These are phyloP conservation scores for Gila orcuttii DNA, from an alignment of 2,113 vertebrate genomes.

Conservation along the genomic window DNA sequence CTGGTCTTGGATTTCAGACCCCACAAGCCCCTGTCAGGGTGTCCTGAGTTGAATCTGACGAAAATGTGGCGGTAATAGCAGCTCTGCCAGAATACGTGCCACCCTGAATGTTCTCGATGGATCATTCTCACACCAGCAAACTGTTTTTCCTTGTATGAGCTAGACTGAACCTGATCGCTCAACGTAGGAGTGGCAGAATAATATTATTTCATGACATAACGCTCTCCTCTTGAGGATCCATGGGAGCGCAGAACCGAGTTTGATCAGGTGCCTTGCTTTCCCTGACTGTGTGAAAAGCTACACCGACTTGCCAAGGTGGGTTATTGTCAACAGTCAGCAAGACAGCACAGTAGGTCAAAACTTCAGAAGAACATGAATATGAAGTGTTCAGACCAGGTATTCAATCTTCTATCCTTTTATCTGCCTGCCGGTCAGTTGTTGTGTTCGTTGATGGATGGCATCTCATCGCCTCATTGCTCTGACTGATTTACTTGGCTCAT, in stretches of 20 bases:
- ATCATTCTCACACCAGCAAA: constrained; percentile 37
- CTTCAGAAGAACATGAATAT: constrained; percentile 23
- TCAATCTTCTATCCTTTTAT: constrained; percentile 28
- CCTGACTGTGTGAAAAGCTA: constrained; percentile 37
- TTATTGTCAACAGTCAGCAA: constrained; percentile 31
- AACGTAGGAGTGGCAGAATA: constrained; percentile 49
- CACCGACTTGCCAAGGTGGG: constrained; percentile 32
- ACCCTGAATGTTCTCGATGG: not conserved
- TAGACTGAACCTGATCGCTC: constrained; percentile 37
- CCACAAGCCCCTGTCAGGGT: constrained; percentile 29
- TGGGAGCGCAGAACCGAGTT: constrained; percentile 31
- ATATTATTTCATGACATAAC: constrained; percentile 57
- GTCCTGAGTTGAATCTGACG: constrained; percentile 12
- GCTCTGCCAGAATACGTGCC: constrained; percentile 30
- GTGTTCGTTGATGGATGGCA: constrained; percentile 16
- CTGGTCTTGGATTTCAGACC: constrained; percentile 35
- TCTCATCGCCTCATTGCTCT: constrained; percentile 47
- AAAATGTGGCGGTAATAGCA: constrained; percentile 33
- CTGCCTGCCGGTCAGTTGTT: constrained; percentile 10
- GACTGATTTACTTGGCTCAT: constrained; percentile 49
- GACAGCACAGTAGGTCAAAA: constrained; percentile 4
- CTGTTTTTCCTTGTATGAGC: constrained; percentile 22
- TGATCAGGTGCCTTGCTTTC: constrained; percentile 48
- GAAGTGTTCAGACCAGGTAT: not conserved
- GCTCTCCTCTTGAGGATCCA: constrained; percentile 18